Evolutionary conservation across 2,797 vertebrate species (phyloP), one percentile per base, ranked within the genome.

Genomic region (Chromobotia macracanthus): DNA sequence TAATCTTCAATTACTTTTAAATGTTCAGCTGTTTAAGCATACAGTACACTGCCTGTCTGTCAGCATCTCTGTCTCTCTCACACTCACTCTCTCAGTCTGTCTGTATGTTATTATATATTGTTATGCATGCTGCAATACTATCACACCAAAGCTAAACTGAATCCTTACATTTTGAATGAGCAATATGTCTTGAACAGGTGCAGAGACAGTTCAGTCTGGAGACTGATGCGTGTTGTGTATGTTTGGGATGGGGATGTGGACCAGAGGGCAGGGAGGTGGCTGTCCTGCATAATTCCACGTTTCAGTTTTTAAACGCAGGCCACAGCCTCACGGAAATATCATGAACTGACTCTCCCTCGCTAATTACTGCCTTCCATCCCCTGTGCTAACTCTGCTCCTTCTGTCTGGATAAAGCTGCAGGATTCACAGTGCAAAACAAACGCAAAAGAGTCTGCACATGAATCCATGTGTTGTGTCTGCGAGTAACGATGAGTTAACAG

Each of bases 231-330:
- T 28, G 28, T 28, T 91, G 89, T 90, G 91, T 88, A 86, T 88
- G 83, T 89, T 88, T 83, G 88, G 87, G 84, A 76, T 85, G 84
- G 88, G 86, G 85, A 88, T 84, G 84, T 88, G 86, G 88, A 87
- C 89, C 86, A 89, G 85, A 87, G 89, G 89, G 89, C 88, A 87
- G 82, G 86, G 84, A 87, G 90, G 89, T 77, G 87, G 87, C 89
- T 85, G 86, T 85, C 35, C 91, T 87, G 89, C 89, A 89, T 92
- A 91, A 92, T 91, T 92, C 91, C 89, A 93, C 88, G 91, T 93
- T 93, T 93, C 91, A 87, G 91, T 94, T 93, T 94, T 91, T 92
- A 94, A 82, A 92, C 90, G 60, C 89, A 82, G 89, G 87, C 92
- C 92, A 82, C 91, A 93, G 89, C 87, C 90, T 90, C 89, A 92